Conservation (phyloP, 2,888 invertebrate genomes). For the Apodemia duryi region DNA sequence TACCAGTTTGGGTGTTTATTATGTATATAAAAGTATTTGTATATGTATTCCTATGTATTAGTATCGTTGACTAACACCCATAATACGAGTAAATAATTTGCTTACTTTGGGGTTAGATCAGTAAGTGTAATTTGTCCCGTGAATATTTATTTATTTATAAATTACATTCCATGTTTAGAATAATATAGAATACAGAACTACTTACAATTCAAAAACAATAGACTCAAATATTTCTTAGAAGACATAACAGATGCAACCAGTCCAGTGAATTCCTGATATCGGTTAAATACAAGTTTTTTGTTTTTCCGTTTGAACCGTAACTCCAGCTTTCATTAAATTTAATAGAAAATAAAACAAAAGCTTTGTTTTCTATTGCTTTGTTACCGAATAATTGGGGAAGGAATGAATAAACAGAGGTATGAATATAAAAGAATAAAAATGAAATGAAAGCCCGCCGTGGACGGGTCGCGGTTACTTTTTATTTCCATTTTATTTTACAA, state of each 20-base stretch:
- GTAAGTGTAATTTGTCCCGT: too few relatives aligned
- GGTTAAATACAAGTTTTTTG: constrained; percentile 1
- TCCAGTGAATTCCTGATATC: not conserved
- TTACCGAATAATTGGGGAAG: constrained; percentile 11
- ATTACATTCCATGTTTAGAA: too few relatives aligned
- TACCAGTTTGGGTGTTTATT: too few relatives aligned
- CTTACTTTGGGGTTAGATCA: too few relatives aligned
- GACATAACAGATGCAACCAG: not conserved
- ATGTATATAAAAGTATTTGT: too few relatives aligned
- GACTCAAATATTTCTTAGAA: not conserved
- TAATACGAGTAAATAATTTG: too few relatives aligned
- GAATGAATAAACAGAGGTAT: constrained; percentile 12
- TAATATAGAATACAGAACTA: too few relatives aligned
- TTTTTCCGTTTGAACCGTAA: not conserved
- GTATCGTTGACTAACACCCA: too few relatives aligned
- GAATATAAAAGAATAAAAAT: constrained; percentile 9
- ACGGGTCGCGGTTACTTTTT: constrained; percentile 5
- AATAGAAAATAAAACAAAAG: not conserved
- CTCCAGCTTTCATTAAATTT: constrained; percentile 5
- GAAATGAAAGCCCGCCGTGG: constrained; percentile 8
- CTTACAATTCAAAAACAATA: too few relatives aligned
- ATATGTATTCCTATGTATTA: too few relatives aligned
- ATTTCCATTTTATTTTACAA: constrained; percentile 9
- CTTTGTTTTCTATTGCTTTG: constrained; percentile 14
- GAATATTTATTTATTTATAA: too few relatives aligned